Evolutionary conservation across 2,888 invertebrate species (phyloP).

Genomic region (Cheilosia grossa): DNA sequence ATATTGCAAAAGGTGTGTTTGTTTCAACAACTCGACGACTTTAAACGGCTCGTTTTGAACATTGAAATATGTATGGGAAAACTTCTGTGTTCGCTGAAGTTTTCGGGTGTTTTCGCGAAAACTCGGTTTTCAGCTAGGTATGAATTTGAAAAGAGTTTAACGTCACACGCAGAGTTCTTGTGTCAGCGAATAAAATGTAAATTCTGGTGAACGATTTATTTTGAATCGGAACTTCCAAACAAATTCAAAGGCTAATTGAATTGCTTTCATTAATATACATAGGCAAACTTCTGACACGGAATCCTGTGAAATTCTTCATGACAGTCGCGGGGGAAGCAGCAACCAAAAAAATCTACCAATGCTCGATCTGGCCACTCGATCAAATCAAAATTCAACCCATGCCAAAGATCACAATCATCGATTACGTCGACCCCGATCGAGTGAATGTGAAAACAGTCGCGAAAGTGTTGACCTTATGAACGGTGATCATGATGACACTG

Average conservation of each 20-base stretch:
- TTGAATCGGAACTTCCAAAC: not conserved
- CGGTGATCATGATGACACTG: conserved; percentile 82
- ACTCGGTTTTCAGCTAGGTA: no score
- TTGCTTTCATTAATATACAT: conserved; percentile 32
- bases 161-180: no score
- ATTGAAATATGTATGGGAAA: no score
- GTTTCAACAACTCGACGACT: no score
- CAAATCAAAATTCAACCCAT: conserved; percentile 65
- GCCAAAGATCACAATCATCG: conserved; percentile 80
- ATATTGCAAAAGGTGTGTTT: no score
- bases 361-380: conserved; percentile 77
- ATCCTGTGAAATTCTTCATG: conserved; percentile 83
- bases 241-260: not conserved
- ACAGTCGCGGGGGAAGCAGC: conserved; percentile 78
- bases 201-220: not conserved
- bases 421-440: conserved; percentile 81
- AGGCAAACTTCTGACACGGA: conserved; percentile 83
- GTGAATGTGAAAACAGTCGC: conserved; percentile 81
- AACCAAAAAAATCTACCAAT: conserved; percentile 80
- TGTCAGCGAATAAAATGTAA: no score
- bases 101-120: no score
- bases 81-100: no score
- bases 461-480: conserved; percentile 81
- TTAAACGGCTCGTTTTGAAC: no score
- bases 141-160: no score